Conservation (phyloP, 1,140 invertebrate species). For the Diploscapter pachys region DNA sequence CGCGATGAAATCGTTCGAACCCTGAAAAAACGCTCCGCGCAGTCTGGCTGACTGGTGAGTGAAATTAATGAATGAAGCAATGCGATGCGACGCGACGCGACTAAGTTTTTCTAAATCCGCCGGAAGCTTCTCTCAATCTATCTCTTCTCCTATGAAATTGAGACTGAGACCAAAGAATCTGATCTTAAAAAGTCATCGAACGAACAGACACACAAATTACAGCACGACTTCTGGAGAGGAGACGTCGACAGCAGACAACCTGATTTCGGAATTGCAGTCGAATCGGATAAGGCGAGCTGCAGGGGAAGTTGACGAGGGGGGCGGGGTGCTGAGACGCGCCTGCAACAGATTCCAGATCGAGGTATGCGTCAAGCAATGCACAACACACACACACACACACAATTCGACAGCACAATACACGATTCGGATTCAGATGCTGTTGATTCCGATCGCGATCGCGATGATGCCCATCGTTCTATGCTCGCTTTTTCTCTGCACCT, state of each 20-base stretch:
- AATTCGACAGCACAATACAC: neutral
- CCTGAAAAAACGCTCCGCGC: too few relatives aligned
- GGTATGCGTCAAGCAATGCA: too few relatives aligned
- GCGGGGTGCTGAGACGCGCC: constrained; percentile 23
- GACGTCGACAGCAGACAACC: constrained; percentile 9
- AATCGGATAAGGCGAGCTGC: constrained; percentile 10
- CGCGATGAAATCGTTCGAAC: too few relatives aligned
- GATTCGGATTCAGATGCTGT: constrained; percentile 39
- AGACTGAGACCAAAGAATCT: constrained; percentile 15
- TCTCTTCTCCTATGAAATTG: neutral
- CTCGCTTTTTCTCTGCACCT: constrained; percentile 39
- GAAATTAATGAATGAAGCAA: too few relatives aligned
- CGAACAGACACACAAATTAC: neutral
- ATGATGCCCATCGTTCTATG: constrained; percentile 43
- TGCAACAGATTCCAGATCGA: constrained; percentile 28
- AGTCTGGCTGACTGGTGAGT: too few relatives aligned
- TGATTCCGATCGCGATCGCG: constrained; percentile 45
- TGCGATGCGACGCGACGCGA: too few relatives aligned
- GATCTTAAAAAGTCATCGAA: constrained; percentile 6
- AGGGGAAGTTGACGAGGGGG: constrained; percentile 16
- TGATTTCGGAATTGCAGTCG: constrained; percentile 16
- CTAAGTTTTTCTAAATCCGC: too few relatives aligned
- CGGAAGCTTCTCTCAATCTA: too few relatives aligned
- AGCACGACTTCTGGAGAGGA: constrained; percentile 8
- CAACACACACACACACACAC: too few relatives aligned